These are phyloP conservation scores for Girardia tigrina DNA, from an alignment of 2,888 invertebrate species.

Conservation along the genomic window DNA sequence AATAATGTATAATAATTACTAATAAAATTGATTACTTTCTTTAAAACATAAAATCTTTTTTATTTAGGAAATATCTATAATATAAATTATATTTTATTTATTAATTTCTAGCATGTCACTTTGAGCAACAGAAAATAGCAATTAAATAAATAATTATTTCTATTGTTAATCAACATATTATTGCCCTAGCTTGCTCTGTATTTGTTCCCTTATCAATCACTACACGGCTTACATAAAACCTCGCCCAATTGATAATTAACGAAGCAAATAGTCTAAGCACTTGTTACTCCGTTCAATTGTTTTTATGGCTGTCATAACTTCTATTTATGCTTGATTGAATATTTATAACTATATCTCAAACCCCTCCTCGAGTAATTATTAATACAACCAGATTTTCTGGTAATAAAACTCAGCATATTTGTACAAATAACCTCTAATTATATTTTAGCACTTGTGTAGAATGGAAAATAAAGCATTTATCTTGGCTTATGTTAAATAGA, in stretches of 20 bases:
- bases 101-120: background rate
- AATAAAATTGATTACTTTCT: background rate
- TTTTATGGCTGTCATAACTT: background rate
- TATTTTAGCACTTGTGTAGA: background rate
- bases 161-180: background rate
- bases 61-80: background rate
- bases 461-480: background rate
- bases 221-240: slow-evolving; percentile 15
- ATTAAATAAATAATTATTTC: background rate
- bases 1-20: background rate
- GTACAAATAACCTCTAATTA: background rate
- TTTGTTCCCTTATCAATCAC: background rate
- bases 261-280: background rate
- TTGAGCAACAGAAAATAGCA: background rate
- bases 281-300: slow-evolving; percentile 8
- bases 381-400: slow-evolving; percentile 7
- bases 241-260: slow-evolving; percentile 23
- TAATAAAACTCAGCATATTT: slow-evolving; percentile 3
- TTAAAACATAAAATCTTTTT: background rate
- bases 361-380: slow-evolving; percentile 23
- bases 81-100: background rate
- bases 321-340: background rate
- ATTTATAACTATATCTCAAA: background rate
- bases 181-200: background rate
- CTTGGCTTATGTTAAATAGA: background rate